Evolutionary conservation across 2,113 vertebrate species (phyloP).

Genomic region (Ailurus styani): DNA sequence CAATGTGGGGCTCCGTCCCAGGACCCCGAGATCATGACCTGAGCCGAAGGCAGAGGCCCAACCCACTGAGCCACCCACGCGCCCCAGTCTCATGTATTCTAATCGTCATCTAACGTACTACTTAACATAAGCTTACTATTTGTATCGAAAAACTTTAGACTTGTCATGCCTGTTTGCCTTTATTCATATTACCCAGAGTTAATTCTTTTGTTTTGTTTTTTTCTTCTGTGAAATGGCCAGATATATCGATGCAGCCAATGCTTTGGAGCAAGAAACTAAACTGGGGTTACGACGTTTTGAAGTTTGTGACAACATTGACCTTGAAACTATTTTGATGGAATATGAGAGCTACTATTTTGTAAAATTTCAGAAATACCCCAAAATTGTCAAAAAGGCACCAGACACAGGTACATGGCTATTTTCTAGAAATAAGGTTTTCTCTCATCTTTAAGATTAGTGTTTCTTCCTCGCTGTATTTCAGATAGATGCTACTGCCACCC

Average conservation of each 20-base stretch:
- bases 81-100: too few relatives aligned
- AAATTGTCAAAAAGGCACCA: slow-evolving; percentile 87
- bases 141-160: neutral
- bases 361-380: slow-evolving; percentile 96
- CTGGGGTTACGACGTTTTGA: slow-evolving; percentile 87
- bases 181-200: neutral
- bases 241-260: slow-evolving; percentile 86
- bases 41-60: too few relatives aligned
- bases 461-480: neutral
- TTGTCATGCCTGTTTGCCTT: neutral
- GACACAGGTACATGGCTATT: slow-evolving; percentile 83
- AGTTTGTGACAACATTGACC: slow-evolving; percentile 96
- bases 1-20: too few relatives aligned
- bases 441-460: neutral
- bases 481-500: neutral
- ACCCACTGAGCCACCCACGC: too few relatives aligned
- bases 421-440: slow-evolving; percentile 14
- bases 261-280: slow-evolving; percentile 92
- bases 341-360: slow-evolving; percentile 97
- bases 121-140: neutral
- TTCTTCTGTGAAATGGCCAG: slow-evolving; percentile 78
- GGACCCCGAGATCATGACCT: too few relatives aligned
- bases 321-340: slow-evolving; percentile 96
- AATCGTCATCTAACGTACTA: neutral
- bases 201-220: neutral